These are phyloP conservation scores for Menidia beryllina DNA, from an alignment of 2,113 vertebrate species.

Conservation along the genomic window DNA sequence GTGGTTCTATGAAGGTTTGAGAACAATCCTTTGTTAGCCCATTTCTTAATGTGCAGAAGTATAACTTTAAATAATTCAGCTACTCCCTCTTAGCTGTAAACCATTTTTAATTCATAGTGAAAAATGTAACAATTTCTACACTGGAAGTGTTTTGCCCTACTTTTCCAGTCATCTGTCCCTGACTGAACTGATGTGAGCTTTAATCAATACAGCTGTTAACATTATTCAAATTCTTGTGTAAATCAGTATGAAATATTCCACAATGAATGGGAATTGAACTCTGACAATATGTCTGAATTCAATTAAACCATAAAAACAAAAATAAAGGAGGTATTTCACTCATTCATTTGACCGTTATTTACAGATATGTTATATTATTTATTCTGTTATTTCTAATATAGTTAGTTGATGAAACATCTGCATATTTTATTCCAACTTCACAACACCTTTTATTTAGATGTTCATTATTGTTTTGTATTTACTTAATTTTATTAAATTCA, in stretches of 20 bases:
- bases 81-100: not conserved
- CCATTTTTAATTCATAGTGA: not conserved
- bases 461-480: too few species aligned
- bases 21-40: not conserved
- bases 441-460: too few species aligned
- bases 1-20: not conserved
- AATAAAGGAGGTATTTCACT: not conserved
- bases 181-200: not conserved
- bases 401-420: too few species aligned
- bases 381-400: too few species aligned
- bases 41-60: not conserved
- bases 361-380: too few species aligned
- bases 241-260: not conserved
- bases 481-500: too few species aligned
- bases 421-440: too few species aligned
- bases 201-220: conserved; percentile 1
- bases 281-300: not conserved
- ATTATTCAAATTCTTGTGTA: not conserved
- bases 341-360: too few species aligned
- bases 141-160: conserved; percentile 1
- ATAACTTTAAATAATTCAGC: conserved; percentile 19
- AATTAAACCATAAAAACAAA: not conserved
- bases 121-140: conserved; percentile 1
- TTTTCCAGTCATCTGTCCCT: conserved; percentile 1
- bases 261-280: not conserved